Percentiles rank a stretch among this genome's conserved stretches.
These are phyloP conservation scores for Leptinotarsa defecta DNA, from an alignment of 1,140 invertebrate species.

Conservation along the genomic window DNA sequence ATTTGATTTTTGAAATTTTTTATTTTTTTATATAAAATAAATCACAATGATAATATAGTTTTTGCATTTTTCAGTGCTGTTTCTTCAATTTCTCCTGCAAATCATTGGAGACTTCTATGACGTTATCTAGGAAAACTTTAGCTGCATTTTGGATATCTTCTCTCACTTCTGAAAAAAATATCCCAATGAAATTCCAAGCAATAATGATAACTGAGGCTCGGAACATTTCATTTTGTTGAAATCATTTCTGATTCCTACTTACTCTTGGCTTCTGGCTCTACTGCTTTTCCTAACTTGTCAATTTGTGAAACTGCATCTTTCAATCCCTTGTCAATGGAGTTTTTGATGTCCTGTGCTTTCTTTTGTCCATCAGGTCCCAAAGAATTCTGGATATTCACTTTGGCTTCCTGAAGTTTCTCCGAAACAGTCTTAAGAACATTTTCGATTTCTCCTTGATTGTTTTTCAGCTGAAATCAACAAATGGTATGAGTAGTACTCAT, in stretches of 20 bases:
- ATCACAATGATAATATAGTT: too few species aligned
- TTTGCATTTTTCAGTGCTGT: not conserved
- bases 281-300: conserved; percentile 42
- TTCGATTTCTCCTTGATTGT: conserved; percentile 46
- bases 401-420: conserved; percentile 39
- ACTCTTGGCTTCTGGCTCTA: conserved; percentile 46
- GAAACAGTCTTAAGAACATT: conserved; percentile 42
- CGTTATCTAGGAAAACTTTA: conserved; percentile 40
- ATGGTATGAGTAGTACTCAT: not conserved
- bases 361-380: conserved; percentile 42
- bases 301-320: conserved; percentile 45
- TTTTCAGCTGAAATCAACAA: conserved; percentile 32
- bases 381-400: conserved; percentile 36
- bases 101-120: conserved; percentile 40
- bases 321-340: conserved; percentile 43
- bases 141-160: conserved; percentile 39
- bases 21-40: too few species aligned
- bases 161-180: conserved; percentile 43
- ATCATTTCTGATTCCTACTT: conserved; percentile 26
- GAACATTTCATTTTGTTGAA: too few species aligned
- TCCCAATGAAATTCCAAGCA: too few species aligned
- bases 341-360: conserved; percentile 45
- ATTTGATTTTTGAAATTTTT: too few species aligned
- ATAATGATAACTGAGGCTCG: too few species aligned
- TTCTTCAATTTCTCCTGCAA: conserved; percentile 27